Evolutionary conservation across 1,140 invertebrate genomes (phyloP), one percentile per base, ranked within the genome.

Genomic region (Macrotrachela quadricornifera): DNA sequence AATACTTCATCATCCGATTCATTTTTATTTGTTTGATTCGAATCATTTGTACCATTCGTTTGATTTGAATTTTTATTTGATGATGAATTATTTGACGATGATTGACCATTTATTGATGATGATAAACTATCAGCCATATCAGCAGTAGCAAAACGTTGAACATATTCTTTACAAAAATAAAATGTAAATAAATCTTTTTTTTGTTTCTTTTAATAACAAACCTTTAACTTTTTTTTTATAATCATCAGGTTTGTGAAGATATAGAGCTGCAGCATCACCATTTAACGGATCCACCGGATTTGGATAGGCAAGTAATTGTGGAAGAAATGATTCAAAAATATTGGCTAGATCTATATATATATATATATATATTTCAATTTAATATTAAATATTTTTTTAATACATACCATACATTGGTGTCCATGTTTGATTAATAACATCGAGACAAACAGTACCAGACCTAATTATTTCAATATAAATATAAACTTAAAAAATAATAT

Each of bases 241-340:
- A 66, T 97, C 91, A 71, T 97, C 92, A 53, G 91, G 92, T 74
- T 95, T 95, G 72, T 97, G 91, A 61, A 97, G 79, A 73, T 92
- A 97, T 80, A 97, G 82, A 38, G 91, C 86, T 53, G 92, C 92
- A 55, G 92, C 92, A 71, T 97, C 92, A 42, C 92, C 88, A 73
- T 99, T 99, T 41, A 99, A 71, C 18, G 92, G 92, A 73, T 94
- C 92, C 58, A 91, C 91, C 49, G 92, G 91, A 76, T 99, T 99
- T 14, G 92, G 92, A 62, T 79, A 99, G 63, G 88, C 92, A 61
- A 99, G 76, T 64, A 99, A 74, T 72, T 99, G 92, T 56, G 92
- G 92, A 68, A 99, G 77, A 75, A 99, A 99, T 61, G 90, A 92
- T 71, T 97, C 92, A 74, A 97, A 97, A 60, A 99, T 96, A 75